Conservation (phyloP, 2,888 invertebrate genomes). For the Trachelus troglodyta region DNA sequence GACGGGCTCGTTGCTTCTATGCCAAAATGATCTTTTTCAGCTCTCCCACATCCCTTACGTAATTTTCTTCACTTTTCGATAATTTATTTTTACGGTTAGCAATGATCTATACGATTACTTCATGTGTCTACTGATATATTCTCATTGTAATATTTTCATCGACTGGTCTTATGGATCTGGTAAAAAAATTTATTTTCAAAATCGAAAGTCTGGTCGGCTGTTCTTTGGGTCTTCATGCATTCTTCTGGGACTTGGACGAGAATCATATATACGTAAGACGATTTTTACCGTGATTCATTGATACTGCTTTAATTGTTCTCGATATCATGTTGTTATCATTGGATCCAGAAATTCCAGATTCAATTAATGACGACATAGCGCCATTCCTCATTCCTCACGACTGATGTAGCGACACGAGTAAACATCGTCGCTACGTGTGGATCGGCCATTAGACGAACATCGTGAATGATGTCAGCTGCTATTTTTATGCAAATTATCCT, state of each 20-base stretch:
- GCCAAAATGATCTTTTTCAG: conserved; percentile 54
- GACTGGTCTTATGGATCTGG: not conserved
- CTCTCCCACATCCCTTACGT: not conserved
- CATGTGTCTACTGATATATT: not conserved
- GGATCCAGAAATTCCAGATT: not conserved
- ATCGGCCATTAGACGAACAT: not conserved
- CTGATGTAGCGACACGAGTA: not conserved
- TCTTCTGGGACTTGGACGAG: not conserved
- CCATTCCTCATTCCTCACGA: not conserved
- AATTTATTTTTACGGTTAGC: not conserved
- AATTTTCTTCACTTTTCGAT: not conserved
- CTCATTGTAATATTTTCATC: not conserved
- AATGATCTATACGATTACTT: not conserved
- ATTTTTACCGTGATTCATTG: not conserved
- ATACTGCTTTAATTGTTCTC: not conserved
- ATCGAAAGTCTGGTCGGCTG: not conserved
- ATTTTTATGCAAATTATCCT: not conserved
- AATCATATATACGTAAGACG: rapidly evolving
- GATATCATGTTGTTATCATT: not conserved
- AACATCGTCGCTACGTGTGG: conserved; percentile 1
- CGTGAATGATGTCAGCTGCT: not conserved
- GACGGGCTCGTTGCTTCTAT: conserved; percentile 34
- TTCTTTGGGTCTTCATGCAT: not conserved
- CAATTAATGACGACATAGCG: not conserved
- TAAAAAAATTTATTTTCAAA: not conserved